These are phyloP conservation scores for Rhinophrynus dorsalis DNA, from an alignment of 2,797 vertebrate genomes.

Conservation along the genomic window DNA sequence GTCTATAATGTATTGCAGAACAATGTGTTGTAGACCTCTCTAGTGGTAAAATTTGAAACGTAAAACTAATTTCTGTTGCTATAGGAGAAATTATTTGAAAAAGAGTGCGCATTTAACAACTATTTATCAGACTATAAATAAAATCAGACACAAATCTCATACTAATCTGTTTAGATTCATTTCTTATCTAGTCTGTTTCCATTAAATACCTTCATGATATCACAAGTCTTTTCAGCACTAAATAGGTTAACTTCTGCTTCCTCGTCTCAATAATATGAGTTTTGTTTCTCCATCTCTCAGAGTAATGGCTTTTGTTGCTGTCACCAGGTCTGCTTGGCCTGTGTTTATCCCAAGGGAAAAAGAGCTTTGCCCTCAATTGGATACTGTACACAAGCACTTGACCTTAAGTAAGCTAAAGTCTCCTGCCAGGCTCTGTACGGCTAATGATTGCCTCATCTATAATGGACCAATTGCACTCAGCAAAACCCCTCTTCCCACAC, in stretches of 20 bases:
- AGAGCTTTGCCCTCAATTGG: slow-evolving; percentile 49
- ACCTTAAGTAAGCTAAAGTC: slow-evolving; percentile 47
- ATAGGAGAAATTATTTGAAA: too few relatives aligned
- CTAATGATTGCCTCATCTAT: slow-evolving; percentile 44
- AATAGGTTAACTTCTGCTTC: slow-evolving; percentile 20
- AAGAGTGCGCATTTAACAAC: too few relatives aligned
- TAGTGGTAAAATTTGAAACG: too few relatives aligned
- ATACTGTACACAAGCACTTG: slow-evolving; percentile 49
- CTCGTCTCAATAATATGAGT: slow-evolving; percentile 40
- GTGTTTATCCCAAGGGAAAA: slow-evolving; percentile 43
- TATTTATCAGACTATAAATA: slow-evolving; percentile 10
- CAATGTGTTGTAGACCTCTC: too few relatives aligned
- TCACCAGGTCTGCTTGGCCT: slow-evolving; percentile 44
- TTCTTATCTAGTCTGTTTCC: neutral
- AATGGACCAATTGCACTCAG: slow-evolving; percentile 43
- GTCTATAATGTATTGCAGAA: too few relatives aligned
- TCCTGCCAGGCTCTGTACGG: slow-evolving; percentile 34
- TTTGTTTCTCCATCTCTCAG: slow-evolving; percentile 49
- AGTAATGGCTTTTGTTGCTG: slow-evolving; percentile 49
- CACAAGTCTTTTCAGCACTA: neutral
- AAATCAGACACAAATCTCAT: slow-evolving; percentile 6
- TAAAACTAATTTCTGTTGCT: too few relatives aligned
- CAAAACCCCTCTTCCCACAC: slow-evolving; percentile 4
- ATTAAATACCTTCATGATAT: neutral
- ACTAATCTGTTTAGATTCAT: neutral